Evolutionary conservation across 37 sponge, comb jelly and placozoan species (phyloP).

Genomic region (Chondrosia reniformis): DNA sequence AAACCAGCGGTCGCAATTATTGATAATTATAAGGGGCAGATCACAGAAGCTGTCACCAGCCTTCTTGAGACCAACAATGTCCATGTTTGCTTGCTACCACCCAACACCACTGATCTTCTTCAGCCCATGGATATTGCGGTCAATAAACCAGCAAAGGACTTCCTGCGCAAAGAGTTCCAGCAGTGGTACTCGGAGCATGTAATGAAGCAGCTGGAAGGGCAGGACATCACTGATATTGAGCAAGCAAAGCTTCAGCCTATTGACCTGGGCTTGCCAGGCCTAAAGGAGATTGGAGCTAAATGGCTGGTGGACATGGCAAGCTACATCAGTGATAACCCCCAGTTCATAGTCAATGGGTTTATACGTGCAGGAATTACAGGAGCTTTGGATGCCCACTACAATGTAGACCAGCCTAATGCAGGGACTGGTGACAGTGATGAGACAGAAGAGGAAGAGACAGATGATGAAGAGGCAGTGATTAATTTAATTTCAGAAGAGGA

Average conservation of each 20-base stretch:
- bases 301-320: constrained; percentile 4
- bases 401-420: too few relatives aligned
- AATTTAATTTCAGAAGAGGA: background rate
- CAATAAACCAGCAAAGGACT: constrained; percentile 13
- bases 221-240: background rate
- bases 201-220: background rate
- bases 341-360: constrained; percentile 12
- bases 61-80: constrained; percentile 14
- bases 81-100: background rate
- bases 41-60: background rate
- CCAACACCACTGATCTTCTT: constrained; percentile 15
- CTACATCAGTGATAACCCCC: background rate
- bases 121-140: constrained; percentile 8
- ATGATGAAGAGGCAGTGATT: background rate
- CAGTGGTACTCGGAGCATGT: constrained; percentile 11
- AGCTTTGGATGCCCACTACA: constrained; percentile 15
- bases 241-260: background rate
- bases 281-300: constrained; percentile 5
- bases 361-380: background rate
- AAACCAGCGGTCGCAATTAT: constrained; percentile 14
- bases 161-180: background rate
- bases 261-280: background rate
- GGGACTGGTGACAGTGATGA: background rate
- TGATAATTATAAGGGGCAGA: constrained; percentile 26
- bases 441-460: background rate